phyloP scores from a whole-genome alignment of 2,797 vertebrate genomes.

The Spea hammondii region DNA sequence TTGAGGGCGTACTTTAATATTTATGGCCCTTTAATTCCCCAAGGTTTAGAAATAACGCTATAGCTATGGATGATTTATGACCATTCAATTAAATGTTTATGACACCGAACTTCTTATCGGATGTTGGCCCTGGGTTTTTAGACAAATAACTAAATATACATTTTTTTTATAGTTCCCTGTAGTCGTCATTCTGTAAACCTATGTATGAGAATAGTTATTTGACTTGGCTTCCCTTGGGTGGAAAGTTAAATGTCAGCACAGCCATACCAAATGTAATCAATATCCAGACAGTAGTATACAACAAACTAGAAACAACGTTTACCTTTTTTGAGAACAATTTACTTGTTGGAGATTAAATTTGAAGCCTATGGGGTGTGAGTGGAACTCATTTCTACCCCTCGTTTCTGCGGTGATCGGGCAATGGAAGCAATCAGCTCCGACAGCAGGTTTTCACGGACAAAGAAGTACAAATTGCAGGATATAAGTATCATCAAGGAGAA shows the following conservation, averaged over 20 bases:
- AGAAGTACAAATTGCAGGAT: constrained; percentile 44
- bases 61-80: too few relatives aligned
- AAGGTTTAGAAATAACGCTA: too few relatives aligned
- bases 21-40: too few relatives aligned
- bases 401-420: not conserved
- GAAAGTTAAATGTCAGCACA: constrained; percentile 32
- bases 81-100: too few relatives aligned
- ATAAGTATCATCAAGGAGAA: constrained; percentile 39
- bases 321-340: not conserved
- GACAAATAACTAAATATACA: too few relatives aligned
- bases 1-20: too few relatives aligned
- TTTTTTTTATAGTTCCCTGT: too few relatives aligned
- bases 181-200: too few relatives aligned
- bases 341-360: too few relatives aligned
- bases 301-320: constrained; percentile 12
- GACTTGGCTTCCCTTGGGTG: constrained; percentile 17
- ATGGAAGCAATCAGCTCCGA: not conserved
- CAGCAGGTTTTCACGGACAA: not conserved
- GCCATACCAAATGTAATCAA: constrained; percentile 8
- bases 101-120: too few relatives aligned
- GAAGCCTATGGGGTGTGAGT: not conserved
- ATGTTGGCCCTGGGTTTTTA: too few relatives aligned
- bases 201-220: constrained; percentile 11
- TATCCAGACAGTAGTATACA: constrained; percentile 2
- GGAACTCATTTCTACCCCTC: not conserved